Evolutionary conservation across 2,888 invertebrate genomes (phyloP).

Genomic region (Hydrotaea diabolus): DNA sequence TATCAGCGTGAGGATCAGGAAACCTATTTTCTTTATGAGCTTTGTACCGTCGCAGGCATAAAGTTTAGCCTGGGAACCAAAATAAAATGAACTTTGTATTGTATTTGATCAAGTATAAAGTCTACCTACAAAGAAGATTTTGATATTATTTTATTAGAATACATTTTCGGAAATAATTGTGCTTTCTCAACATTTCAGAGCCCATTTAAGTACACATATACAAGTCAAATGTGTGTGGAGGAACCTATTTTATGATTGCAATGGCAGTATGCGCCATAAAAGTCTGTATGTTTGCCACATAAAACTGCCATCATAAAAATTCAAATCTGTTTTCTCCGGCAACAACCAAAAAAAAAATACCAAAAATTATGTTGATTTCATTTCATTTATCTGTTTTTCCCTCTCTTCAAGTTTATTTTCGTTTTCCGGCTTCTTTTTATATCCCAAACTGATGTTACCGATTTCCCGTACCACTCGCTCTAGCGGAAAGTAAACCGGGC

Average conservation of each 20-base stretch:
- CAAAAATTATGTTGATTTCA: constrained; percentile 31
- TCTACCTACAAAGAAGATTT: no score
- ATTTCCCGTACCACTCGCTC: constrained; percentile 17
- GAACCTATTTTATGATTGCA: background rate
- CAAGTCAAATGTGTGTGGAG: background rate
- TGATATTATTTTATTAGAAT: no score
- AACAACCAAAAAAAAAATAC: background rate
- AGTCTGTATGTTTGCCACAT: constrained; percentile 4
- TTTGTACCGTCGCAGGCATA: no score
- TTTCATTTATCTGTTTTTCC: constrained; percentile 18
- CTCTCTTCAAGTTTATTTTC: constrained; percentile 46
- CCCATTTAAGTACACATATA: background rate
- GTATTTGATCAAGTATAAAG: no score
- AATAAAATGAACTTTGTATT: no score
- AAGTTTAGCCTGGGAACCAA: no score
- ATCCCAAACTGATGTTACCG: constrained; percentile 43
- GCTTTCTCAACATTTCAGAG: no score
- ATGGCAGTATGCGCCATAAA: background rate
- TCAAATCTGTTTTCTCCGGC: constrained; percentile 4
- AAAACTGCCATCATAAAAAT: constrained; percentile 30
- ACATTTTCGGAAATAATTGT: no score
- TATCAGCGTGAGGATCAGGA: no score
- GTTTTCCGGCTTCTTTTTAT: constrained; percentile 41
- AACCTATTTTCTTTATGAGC: no score
- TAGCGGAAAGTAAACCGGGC: constrained; percentile 5